Evolutionary conservation across 2,113 vertebrate species (phyloP).

Genomic region (Numenius arquata): DNA sequence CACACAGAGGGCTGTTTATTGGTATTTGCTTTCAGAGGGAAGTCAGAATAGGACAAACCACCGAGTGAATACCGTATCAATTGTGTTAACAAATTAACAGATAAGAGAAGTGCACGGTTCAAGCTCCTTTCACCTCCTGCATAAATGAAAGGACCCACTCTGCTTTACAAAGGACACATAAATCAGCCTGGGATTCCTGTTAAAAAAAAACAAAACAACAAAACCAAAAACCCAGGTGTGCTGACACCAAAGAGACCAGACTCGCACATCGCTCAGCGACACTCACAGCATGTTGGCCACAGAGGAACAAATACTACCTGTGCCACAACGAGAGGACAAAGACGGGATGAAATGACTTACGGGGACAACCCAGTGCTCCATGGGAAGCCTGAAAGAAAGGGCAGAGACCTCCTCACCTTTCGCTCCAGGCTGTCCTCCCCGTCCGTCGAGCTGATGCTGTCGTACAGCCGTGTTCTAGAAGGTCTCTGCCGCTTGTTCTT

Average conservation of each 20-base stretch:
- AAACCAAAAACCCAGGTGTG: background rate
- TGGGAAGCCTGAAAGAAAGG: background rate
- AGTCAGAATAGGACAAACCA: constrained; percentile 6
- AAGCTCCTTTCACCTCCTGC: background rate
- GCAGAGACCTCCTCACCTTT: constrained; percentile 73
- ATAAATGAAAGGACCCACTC: background rate
- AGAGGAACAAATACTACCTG: constrained; percentile 11
- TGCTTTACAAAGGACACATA: background rate
- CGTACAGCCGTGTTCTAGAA: constrained; percentile 71
- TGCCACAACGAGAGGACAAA: background rate
- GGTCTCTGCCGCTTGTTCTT: constrained; percentile 79
- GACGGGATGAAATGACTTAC: background rate
- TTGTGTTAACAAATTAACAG: background rate
- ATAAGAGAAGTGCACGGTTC: background rate
- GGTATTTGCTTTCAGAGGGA: background rate
- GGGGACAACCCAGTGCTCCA: background rate
- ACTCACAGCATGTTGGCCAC: background rate
- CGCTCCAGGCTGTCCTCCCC: constrained; percentile 82
- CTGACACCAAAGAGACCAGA: background rate
- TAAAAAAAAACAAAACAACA: background rate
- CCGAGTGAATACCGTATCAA: background rate
- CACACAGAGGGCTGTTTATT: background rate
- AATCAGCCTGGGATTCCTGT: background rate
- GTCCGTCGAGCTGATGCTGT: constrained; percentile 85
- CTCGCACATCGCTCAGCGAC: background rate